Evolutionary conservation across 2,888 invertebrate species (phyloP).

Genomic region (Dryocosmus kuriphilus): DNA sequence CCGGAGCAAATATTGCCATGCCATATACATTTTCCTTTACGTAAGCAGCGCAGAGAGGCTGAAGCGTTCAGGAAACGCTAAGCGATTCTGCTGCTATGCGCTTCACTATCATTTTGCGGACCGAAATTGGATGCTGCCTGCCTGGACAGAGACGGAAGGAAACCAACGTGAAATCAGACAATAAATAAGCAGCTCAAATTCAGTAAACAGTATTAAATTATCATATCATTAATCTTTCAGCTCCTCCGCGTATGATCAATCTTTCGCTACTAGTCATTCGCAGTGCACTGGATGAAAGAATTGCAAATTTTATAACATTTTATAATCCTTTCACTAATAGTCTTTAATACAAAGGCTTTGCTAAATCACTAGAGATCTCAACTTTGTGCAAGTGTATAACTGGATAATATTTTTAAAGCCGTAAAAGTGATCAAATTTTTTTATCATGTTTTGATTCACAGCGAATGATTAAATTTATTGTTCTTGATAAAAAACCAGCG

Average conservation of each 20-base stretch:
- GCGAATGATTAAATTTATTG: no score
- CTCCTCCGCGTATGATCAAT: background rate
- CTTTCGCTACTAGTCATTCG: background rate
- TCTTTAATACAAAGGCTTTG: no score
- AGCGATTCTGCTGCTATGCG: no score
- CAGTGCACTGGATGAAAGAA: background rate
- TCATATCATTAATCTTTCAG: background rate
- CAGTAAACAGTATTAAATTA: background rate
- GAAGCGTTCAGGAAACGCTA: slow-evolving; percentile 56
- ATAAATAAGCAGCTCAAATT: background rate
- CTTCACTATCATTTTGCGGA: slow-evolving; percentile 46
- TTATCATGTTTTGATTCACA: no score
- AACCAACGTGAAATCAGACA: background rate
- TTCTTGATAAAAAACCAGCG: no score
- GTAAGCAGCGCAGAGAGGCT: slow-evolving; percentile 51
- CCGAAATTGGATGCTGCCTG: slow-evolving; percentile 50
- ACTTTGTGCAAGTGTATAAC: no score
- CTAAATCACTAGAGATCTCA: no score
- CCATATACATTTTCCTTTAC: slow-evolving; percentile 51
- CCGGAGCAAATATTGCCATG: slow-evolving; percentile 50
- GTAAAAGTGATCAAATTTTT: no score
- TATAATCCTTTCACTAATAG: no score
- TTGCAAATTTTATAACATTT: slow-evolving; percentile 17
- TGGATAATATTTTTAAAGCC: no score
- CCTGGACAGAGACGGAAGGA: background rate